Evolutionary conservation across 2,113 vertebrate genomes (phyloP).

Genomic region (Callocephalon fimbriatum): DNA sequence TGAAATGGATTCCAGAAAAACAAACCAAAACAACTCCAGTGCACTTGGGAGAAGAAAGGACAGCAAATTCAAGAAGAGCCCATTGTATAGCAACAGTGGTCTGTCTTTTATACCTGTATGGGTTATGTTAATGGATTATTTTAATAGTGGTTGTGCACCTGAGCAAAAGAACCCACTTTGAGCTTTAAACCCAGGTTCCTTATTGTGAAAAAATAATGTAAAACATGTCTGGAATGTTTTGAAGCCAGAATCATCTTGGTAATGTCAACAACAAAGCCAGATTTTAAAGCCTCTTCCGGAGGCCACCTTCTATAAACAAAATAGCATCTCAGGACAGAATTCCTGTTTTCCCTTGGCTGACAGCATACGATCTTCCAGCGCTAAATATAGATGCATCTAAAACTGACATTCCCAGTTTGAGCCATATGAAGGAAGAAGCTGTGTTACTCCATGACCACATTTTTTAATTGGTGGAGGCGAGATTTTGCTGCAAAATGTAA

Average conservation of each 20-base stretch:
- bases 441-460: neutral
- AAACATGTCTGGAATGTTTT: neutral
- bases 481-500: constrained; percentile 47
- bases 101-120: neutral
- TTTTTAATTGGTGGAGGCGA: neutral
- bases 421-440: constrained; percentile 47
- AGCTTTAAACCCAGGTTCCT: neutral
- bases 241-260: neutral
- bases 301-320: constrained; percentile 52
- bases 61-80: neutral
- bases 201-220: neutral
- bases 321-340: constrained; percentile 54
- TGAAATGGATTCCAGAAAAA: neutral
- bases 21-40: neutral
- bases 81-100: neutral
- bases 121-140: neutral
- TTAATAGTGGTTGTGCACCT: neutral
- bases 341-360: constrained; percentile 43
- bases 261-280: neutral
- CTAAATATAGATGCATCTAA: constrained; percentile 54
- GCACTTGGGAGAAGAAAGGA: neutral
- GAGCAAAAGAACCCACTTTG: neutral
- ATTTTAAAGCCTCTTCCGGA: constrained; percentile 27
- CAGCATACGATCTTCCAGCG: constrained; percentile 15
- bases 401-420: constrained; percentile 13